Evolutionary conservation across 2,888 invertebrate species (phyloP).

Genomic region (Diarsia rubi): DNA sequence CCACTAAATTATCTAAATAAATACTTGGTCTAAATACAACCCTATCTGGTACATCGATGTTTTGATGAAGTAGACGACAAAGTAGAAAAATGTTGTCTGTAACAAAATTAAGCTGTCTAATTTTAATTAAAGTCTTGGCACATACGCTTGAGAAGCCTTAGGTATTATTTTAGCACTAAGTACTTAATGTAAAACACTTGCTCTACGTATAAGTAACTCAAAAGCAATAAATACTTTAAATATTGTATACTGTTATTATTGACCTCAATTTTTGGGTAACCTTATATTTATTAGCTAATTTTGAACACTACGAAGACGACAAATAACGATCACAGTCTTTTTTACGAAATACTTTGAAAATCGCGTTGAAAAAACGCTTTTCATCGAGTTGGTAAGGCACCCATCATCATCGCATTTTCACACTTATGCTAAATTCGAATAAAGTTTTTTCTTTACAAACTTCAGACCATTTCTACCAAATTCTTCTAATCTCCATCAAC

Average conservation of each 20-base stretch:
- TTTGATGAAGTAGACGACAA: constrained; percentile 55
- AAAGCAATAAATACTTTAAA: constrained; percentile 52
- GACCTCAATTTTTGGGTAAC: constrained; percentile 12
- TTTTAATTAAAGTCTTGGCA: constrained; percentile 45
- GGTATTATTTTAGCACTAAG: constrained; percentile 30
- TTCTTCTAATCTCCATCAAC: constrained; percentile 62
- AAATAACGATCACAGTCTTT: constrained; percentile 31
- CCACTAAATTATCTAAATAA: constrained; percentile 80
- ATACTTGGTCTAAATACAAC: constrained; percentile 84
- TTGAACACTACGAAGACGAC: constrained; percentile 31
- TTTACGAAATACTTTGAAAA: constrained; percentile 34
- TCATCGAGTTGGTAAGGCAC: constrained; percentile 3
- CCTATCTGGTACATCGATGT: constrained; percentile 77
- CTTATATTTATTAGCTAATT: constrained; percentile 30
- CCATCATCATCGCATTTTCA: constrained; percentile 1
- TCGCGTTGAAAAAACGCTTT: constrained; percentile 20
- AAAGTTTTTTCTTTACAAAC: neutral
- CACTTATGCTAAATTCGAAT: neutral
- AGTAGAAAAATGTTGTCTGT: constrained; percentile 37
- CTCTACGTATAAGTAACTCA: constrained; percentile 42
- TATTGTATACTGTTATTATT: constrained; percentile 38
- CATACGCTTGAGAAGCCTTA: constrained; percentile 41
- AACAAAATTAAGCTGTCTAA: constrained; percentile 24
- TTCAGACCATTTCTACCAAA: constrained; percentile 29
- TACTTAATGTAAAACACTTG: constrained; percentile 35